Percentiles rank a stretch among this genome's conserved stretches.
phyloP scores from a whole-genome alignment of 1,140 invertebrate genomes.

The Chrysopa pallens region DNA sequence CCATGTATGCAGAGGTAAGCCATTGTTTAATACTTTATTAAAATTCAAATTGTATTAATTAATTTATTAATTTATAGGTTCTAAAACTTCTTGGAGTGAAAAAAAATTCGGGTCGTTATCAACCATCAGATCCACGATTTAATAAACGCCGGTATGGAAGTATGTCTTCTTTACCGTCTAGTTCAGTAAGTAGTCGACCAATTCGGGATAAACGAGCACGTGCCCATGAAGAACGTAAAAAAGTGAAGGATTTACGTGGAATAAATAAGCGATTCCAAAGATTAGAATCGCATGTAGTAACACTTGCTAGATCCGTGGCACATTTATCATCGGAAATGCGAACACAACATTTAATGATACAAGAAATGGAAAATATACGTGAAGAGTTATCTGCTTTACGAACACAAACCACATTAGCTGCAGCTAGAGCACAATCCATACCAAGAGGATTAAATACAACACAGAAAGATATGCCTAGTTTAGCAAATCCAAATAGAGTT shows the following conservation, averaged over 20 bases:
- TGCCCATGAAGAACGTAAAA: conserved; percentile 45
- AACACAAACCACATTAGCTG: conserved; percentile 41
- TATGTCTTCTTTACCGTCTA: conserved; percentile 64
- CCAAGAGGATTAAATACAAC: conserved; percentile 19
- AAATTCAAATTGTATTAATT: conserved; percentile 2
- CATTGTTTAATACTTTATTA: background rate
- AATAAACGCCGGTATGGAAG: conserved; percentile 49
- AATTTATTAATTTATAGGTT: conserved; percentile 30
- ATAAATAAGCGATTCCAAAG: conserved; percentile 78
- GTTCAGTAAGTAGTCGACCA: conserved; percentile 57
- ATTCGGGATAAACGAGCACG: conserved; percentile 42
- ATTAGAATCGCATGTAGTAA: conserved; percentile 82
- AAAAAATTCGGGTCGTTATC: conserved; percentile 30
- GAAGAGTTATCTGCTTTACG: conserved; percentile 64
- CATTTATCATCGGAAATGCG: conserved; percentile 84
- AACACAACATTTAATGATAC: conserved; percentile 75
- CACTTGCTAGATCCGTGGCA: conserved; percentile 77
- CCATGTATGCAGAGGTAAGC: conserved; percentile 48
- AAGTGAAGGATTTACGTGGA: conserved; percentile 58
- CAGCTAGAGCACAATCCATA: conserved; percentile 32
- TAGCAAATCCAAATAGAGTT: conserved; percentile 66
- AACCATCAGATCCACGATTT: conserved; percentile 38
- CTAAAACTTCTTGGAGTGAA: conserved; percentile 61
- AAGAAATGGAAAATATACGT: conserved; percentile 76
- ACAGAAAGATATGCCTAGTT: conserved; percentile 38